Evolutionary conservation across 2,797 vertebrate species (phyloP), one percentile per base, ranked within the genome.

Genomic region (Aselliscus stoliczkanus): DNA sequence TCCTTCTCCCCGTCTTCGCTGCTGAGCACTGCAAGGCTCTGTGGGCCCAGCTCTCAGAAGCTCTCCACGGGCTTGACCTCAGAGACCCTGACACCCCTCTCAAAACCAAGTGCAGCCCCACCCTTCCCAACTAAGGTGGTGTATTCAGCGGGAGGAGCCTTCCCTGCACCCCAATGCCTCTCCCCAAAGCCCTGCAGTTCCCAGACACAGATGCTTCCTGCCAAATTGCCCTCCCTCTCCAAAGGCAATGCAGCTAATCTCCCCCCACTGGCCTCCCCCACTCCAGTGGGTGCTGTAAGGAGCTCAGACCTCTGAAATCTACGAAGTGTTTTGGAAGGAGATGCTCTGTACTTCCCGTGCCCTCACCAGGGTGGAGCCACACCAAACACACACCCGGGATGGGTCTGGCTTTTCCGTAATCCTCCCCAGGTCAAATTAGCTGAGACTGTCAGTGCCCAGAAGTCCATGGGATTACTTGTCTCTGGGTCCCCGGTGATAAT

Each of bases 381-480:
- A 73, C 50, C 23, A 27, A 64, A 56, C 23, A 21, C 34, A 67
- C n/a, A 14, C 12, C 47, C 20, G 52, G 6, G 84, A 18, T 14
- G 10, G 15, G 20, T 4, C 60, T 4, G 10, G 54, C 29, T 65
- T 7, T 37, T 12, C 56, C 31, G 18, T 3, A n/a, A 14, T 9
- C 34, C 50, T 54, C 39, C 13, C 31, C 72, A 12, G 1, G 14
- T 42, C 47, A 56, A 4, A 11, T 13, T 1, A 42, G 44, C 1
- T 4, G 42, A 37, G 34, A n/a, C 1, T 0, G 2, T 29, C 11
- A 1, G 13, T 21, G 13, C 37, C 70, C 21, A 37, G 23, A 64
- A n/a, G 67, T 3, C 44, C 20, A 5, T 0, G 0, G 2, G 29
- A 8, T 39, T 2, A 2, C 25, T 77, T 14, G 1, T 31, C 34